Base-by-base conservation (phyloP, 2,113 vertebrate species). In the Dipodomys spectabilis region DNA sequence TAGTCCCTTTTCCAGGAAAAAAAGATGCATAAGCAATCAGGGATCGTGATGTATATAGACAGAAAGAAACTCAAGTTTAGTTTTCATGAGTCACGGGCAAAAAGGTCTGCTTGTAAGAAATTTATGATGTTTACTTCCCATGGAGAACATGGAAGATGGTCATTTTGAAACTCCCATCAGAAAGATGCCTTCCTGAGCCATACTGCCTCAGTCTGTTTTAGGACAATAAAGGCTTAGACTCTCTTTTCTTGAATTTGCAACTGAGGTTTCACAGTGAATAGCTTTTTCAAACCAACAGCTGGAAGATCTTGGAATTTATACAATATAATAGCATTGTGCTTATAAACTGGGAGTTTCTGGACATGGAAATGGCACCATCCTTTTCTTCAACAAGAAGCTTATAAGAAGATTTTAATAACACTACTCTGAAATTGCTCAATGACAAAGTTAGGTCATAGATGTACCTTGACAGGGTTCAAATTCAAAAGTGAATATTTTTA, bases 221-320 rank as follows among this genome's bases (percentile, higher is more conserved):
- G 82, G 74, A 95, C 82, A 89, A 85, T 88, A 93, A 93, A 94
- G 72, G 45, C n/a, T 60, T 94, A 89, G 81, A 86, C 67, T 95
- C 86, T 39, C 67, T 91, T 89, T 91, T 79, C 39, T 69, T 87
- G 79, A 39, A 87, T 93, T 96, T 91, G 92, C 91, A 96, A 92
- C 45, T 87, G 92, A 60, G 27, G 35, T 95, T 95, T 95, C 89
- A 77, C 6, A 22, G 35, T 88, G 39, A 45, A 45, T 16, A 89
- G 91, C 53, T 95, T 82, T 95, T 95, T 97, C 79, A 88, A 85
- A 94, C 81, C 74, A 65, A 69, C 69, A 82, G 77, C 86, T 87
- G 89, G n/a, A 32, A 94, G n/a, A n/a, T 16, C 53, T 77, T 92
- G 53, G 60, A 87, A 93, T 79, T 90, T 73, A 85, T 72, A 79